Evolutionary conservation across 1,140 invertebrate genomes (phyloP).

Genomic region (Reticulitermes speratus): DNA sequence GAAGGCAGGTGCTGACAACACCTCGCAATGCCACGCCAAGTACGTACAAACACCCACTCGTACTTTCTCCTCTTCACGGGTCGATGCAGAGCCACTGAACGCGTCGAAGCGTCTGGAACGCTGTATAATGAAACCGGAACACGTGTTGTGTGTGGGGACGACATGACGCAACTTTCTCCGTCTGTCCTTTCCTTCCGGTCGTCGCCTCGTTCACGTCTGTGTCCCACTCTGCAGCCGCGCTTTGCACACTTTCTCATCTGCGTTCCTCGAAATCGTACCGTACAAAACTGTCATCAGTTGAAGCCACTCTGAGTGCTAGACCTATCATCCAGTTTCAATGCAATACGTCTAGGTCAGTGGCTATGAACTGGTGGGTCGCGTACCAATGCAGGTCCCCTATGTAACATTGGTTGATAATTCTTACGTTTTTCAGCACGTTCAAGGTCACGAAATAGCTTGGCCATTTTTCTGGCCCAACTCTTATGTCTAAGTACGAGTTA

Average conservation of each 20-base stretch:
- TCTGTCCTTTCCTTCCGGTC: not conserved
- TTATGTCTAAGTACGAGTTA: too few species aligned
- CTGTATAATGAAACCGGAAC: not conserved
- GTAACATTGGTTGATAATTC: too few species aligned
- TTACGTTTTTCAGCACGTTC: too few species aligned
- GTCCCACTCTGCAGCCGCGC: not conserved
- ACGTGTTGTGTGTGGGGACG: not conserved
- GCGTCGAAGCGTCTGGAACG: not conserved
- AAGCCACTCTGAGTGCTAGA: not conserved
- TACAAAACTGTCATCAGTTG: not conserved
- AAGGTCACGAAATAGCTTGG: too few species aligned
- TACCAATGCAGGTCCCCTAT: too few species aligned
- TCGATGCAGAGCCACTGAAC: not conserved
- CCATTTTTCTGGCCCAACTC: too few species aligned
- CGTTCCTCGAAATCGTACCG: not conserved
- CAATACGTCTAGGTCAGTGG: too few species aligned
- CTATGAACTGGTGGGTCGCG: too few species aligned
- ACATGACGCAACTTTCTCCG: not conserved
- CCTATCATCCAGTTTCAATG: too few species aligned
- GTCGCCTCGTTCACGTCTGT: slow-evolving; percentile 2
- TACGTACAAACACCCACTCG: not conserved
- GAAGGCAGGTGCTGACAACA: too few species aligned
- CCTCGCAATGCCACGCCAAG: too few species aligned
- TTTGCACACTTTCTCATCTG: not conserved
- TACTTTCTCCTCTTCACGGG: not conserved